Evolutionary conservation across 2,113 vertebrate genomes (phyloP).

Genomic region (Spermophilus dauricus): DNA sequence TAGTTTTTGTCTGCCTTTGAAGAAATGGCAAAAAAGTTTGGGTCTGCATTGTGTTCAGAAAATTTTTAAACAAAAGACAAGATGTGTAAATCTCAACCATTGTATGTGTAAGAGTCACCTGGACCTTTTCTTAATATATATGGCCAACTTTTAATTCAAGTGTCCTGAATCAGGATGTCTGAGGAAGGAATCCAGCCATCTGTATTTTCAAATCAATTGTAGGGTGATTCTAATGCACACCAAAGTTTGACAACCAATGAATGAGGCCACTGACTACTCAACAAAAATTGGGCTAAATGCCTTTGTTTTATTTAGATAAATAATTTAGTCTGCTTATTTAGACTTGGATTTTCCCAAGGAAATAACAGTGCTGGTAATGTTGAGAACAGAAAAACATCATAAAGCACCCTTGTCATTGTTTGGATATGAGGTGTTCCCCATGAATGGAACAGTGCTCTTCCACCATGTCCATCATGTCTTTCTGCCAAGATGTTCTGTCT

Average conservation of each 20-base stretch:
- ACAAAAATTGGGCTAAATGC: neutral
- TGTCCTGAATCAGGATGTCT: neutral
- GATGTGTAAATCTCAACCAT: neutral
- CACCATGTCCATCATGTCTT: no score
- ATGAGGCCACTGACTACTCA: neutral
- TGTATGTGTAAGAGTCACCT: neutral
- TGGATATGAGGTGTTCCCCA: no score
- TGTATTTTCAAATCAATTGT: neutral
- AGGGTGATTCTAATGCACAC: neutral
- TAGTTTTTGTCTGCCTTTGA: neutral
- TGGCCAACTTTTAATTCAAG: neutral
- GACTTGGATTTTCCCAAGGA: neutral
- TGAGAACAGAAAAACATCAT: neutral
- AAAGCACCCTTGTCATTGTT: neutral
- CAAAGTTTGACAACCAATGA: neutral
- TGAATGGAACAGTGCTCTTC: no score
- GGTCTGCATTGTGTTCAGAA: neutral
- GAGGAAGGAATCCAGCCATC: neutral
- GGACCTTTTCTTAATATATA: neutral
- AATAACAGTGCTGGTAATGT: neutral
- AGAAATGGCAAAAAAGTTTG: neutral
- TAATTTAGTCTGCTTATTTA: neutral
- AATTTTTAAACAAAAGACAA: slow-evolving; percentile 22
- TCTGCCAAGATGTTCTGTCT: no score
- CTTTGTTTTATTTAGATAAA: neutral